Percentiles rank a stretch among this genome's conserved stretches.
These are phyloP conservation scores for Drosophila orosa DNA, from an alignment of 1,140 invertebrate genomes.

Conservation along the genomic window DNA sequence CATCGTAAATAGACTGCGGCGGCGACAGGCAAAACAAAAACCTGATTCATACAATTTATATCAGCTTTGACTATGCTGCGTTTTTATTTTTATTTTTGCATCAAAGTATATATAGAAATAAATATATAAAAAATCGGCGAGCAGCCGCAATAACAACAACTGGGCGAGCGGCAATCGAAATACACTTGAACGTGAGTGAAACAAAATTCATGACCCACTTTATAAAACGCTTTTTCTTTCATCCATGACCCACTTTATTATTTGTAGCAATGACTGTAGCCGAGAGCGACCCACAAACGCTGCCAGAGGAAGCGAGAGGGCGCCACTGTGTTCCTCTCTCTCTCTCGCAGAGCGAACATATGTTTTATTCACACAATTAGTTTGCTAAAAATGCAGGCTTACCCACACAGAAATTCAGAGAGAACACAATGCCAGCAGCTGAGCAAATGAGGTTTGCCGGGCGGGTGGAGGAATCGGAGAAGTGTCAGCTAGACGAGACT, in stretches of 20 bases:
- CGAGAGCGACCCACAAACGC: slow-evolving; percentile 35
- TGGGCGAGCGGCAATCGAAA: slow-evolving; percentile 75
- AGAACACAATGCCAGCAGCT: slow-evolving; percentile 52
- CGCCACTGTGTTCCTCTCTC: slow-evolving; percentile 5
- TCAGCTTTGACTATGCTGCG: slow-evolving; percentile 36
- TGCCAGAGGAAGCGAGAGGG: slow-evolving; percentile 11
- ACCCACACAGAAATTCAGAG: slow-evolving; percentile 32
- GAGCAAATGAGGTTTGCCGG: slow-evolving; percentile 53
- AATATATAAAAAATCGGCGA: slow-evolving; percentile 39
- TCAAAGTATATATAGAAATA: slow-evolving; percentile 23
- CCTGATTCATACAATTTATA: slow-evolving; percentile 59
- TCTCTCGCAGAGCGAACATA: slow-evolving; percentile 51
- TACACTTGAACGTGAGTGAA: slow-evolving; percentile 84
- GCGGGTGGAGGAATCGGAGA: background rate
- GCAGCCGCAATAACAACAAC: slow-evolving; percentile 40
- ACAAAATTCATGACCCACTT: slow-evolving; percentile 84
- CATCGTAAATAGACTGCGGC: slow-evolving; percentile 18
- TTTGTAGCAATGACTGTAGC: slow-evolving; percentile 75
- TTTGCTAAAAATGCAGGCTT: slow-evolving; percentile 72
- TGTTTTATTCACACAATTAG: slow-evolving; percentile 79
- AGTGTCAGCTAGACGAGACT: slow-evolving; percentile 31
- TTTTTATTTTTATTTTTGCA: slow-evolving; percentile 37
- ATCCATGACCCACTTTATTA: slow-evolving; percentile 83
- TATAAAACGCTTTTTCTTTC: slow-evolving; percentile 84
- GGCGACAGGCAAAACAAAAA: slow-evolving; percentile 25